Base-by-base conservation (phyloP, 2,113 vertebrate species). In the Speoplatyrhinus poulsoni region DNA sequence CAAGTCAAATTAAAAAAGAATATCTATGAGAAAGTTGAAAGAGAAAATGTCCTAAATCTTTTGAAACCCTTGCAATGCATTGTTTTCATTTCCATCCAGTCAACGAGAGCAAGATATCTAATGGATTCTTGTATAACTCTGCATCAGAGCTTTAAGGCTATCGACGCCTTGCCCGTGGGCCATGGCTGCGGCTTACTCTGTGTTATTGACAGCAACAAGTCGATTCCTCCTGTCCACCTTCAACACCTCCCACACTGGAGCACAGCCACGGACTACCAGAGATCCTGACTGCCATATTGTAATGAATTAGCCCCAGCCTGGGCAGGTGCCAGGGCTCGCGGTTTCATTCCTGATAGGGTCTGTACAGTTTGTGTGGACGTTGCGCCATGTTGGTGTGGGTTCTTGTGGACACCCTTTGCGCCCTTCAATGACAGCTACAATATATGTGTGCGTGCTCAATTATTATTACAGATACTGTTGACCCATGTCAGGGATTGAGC, bases 71-170 rank as follows among this genome's bases (percentile, higher is more conserved):
- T 33, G 2, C 9, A 58, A 13, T 11, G 9, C 52, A 10, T 5
- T 3, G 16, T 26, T 19, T 46, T 78, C 12, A 70, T 79, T 72
- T 68, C 60, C 33, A 71, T 69, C 64, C 62, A 52, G 66, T 72
- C 68, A 85, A 71, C 82, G 58, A 19, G 46, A 46, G 50, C 48
- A 55, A 64, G 52, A 69, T 52, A 63, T 61, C 12, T 48, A 65
- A 83, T 72, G 79, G 66, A 79, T 87, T 71, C 61, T 72, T 80
- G 71, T 36, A 3, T 65, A 73, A 75, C 80, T 58, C 50, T 65
- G 55, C 57, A 60, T 36, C 15, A 55, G n/a, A 48, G 48, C 56
- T 60, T 60, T 32, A 41, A 33, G 59, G 62, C 62, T 63, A 60
- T n/a, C 61, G 67, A 55, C 52, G 57, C 19, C 12, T 53, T 10